Conservation (phyloP, 2,888 invertebrate species). For the Acronicta leporina region DNA sequence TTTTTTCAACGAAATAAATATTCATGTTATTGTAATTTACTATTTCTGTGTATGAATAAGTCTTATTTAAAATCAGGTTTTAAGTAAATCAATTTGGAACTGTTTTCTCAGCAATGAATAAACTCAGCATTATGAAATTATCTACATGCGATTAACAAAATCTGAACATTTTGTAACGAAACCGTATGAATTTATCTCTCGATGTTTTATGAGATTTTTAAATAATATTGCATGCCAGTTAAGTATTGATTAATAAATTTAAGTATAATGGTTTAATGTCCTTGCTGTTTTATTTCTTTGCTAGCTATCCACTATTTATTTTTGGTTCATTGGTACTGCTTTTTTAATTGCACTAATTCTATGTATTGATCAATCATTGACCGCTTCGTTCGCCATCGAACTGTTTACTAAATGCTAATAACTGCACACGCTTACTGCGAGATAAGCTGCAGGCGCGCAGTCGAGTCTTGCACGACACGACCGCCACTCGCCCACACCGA, state of each 20-base stretch:
- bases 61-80: constrained; percentile 87
- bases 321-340: constrained; percentile 4
- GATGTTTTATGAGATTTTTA: constrained; percentile 83
- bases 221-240: constrained; percentile 82
- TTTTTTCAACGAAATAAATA: constrained; percentile 87
- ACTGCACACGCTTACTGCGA: constrained; percentile 15
- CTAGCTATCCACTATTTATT: constrained; percentile 35
- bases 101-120: constrained; percentile 82
- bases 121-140: constrained; percentile 85
- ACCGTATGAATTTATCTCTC: constrained; percentile 85
- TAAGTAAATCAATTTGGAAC: constrained; percentile 87
- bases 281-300: constrained; percentile 78
- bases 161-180: constrained; percentile 79
- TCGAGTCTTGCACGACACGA: constrained; percentile 46
- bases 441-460: constrained; percentile 40
- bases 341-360: constrained; percentile 3
- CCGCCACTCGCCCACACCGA: constrained; percentile 52
- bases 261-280: constrained; percentile 84
- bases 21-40: constrained; percentile 84
- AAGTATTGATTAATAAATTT: constrained; percentile 86
- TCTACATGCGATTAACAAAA: constrained; percentile 73
- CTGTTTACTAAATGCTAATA: not conserved
- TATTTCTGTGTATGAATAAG: constrained; percentile 83
- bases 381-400: constrained; percentile 1
- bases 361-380: not conserved